Evolutionary conservation across 2,113 vertebrate genomes (phyloP).

Genomic region (Leuciscus idus): DNA sequence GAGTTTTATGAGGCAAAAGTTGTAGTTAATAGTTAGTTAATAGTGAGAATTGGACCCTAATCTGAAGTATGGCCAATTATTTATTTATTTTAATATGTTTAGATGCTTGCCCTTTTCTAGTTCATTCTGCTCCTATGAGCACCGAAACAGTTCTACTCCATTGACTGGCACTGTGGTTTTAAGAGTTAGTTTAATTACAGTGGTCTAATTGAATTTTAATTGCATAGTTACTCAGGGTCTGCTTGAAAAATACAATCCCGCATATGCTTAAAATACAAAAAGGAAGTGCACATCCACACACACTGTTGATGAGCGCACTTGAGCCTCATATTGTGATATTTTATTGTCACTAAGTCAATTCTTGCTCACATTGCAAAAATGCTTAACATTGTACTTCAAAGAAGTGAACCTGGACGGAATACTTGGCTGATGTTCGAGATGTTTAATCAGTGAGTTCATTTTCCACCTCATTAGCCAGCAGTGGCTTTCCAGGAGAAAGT

Average conservation of each 20-base stretch:
- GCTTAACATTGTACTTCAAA: conserved; percentile 24
- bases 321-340: conserved; percentile 25
- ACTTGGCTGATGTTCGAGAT: conserved; percentile 31
- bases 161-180: conserved; percentile 29
- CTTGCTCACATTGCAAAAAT: background rate
- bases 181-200: conserved; percentile 46
- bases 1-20: too few relatives aligned
- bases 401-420: background rate
- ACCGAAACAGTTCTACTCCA: conserved; percentile 6
- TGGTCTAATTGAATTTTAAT: conserved; percentile 50
- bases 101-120: background rate
- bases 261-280: conserved; percentile 48
- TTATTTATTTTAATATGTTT: background rate
- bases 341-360: conserved; percentile 1
- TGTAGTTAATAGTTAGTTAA: too few relatives aligned
- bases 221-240: conserved; percentile 44
- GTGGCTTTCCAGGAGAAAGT: conserved; percentile 10
- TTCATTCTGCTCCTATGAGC: background rate
- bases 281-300: conserved; percentile 7
- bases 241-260: conserved; percentile 42
- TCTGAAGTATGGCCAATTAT: too few relatives aligned
- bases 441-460: conserved; percentile 42
- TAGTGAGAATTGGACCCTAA: too few relatives aligned
- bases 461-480: conserved; percentile 35
- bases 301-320: conserved; percentile 12